A percentile compares a stretch with the other conserved stretches of the same genome.
These are phyloP conservation scores for Pilophorus perplexus DNA, from an alignment of 2,888 invertebrate genomes.

Conservation along the genomic window DNA sequence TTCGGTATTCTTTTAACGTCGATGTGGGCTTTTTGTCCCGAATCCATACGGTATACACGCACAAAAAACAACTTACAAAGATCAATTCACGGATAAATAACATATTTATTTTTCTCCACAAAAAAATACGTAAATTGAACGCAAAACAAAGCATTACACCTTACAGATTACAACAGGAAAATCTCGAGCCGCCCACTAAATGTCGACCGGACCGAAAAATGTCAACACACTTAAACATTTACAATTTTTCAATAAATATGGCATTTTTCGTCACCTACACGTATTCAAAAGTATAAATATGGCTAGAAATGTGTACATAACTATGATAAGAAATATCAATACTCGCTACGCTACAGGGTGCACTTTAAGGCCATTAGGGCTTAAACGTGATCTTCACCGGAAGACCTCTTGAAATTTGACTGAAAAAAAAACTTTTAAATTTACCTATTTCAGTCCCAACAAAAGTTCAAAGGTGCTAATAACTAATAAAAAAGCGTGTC, in stretches of 20 bases:
- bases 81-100: constrained; percentile 8
- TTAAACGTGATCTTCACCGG: background rate
- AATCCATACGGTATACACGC: too few relatives aligned
- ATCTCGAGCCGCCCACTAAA: too few relatives aligned
- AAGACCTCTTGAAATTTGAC: constrained; percentile 10
- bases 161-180: too few relatives aligned
- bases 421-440: constrained; percentile 6
- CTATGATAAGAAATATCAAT: constrained; percentile 14
- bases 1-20: constrained; percentile 9
- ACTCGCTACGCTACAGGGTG: constrained; percentile 13
- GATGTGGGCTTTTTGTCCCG: background rate
- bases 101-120: constrained; percentile 22
- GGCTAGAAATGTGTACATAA: constrained; percentile 26
- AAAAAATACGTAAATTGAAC: background rate
- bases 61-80: too few relatives aligned
- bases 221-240: background rate
- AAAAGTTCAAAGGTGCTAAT: background rate
- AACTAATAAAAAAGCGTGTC: constrained; percentile 18
- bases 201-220: too few relatives aligned
- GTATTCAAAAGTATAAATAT: constrained; percentile 25
- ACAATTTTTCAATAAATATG: constrained; percentile 24
- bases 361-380: background rate
- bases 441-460: background rate
- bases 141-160: too few relatives aligned
- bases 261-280: constrained; percentile 9